phyloP scores from a whole-genome alignment of 2,113 vertebrate genomes.

The Amblyopsis rosae region DNA sequence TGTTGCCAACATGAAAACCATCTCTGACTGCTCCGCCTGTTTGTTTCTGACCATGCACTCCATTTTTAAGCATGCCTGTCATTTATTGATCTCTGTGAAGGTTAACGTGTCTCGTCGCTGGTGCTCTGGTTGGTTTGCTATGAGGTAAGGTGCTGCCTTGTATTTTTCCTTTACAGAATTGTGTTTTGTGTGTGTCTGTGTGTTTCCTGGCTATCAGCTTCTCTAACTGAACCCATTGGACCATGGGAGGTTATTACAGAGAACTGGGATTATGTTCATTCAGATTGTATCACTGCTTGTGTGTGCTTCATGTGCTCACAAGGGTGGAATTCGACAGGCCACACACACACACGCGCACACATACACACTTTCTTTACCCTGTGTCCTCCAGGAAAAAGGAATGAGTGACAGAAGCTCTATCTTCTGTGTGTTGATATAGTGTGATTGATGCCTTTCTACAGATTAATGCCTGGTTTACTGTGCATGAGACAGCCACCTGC shows the following conservation, averaged over 20 bases:
- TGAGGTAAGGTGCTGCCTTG: neutral
- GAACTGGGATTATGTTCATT: neutral
- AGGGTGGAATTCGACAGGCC: neutral
- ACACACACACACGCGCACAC: neutral
- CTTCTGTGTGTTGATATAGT: neutral
- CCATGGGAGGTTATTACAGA: neutral
- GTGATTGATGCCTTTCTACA: neutral
- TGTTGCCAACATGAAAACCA: neutral
- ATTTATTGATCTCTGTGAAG: neutral
- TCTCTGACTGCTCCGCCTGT: neutral
- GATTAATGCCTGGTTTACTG: no score
- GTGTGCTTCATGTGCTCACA: neutral
- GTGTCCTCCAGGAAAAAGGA: neutral
- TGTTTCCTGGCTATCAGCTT: neutral
- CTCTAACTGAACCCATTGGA: neutral
- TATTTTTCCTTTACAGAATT: neutral
- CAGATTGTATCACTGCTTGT: neutral
- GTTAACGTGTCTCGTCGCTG: neutral
- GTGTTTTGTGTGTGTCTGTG: neutral
- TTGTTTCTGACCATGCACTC: neutral
- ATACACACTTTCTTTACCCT: neutral
- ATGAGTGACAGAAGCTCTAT: neutral
- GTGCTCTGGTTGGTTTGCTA: neutral
- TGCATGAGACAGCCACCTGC: no score
- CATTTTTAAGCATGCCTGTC: neutral